Evolutionary conservation across 2,797 vertebrate species (phyloP), one percentile per base, ranked within the genome.

Genomic region (Dallia pectoralis): DNA sequence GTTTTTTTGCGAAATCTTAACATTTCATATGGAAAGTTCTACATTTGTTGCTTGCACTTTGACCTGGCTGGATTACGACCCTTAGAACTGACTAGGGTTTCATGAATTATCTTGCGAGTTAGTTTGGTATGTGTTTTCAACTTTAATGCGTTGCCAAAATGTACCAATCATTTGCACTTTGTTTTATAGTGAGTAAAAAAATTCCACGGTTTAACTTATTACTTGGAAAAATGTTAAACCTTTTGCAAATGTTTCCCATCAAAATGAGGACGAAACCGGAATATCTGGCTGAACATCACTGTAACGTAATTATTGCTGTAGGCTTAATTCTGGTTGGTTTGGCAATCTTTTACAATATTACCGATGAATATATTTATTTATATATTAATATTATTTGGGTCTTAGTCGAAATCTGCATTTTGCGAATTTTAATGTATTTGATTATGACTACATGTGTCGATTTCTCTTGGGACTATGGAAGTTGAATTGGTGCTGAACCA

Each of bases 31-130:
- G 2, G 62, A 75, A 40, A n/a, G 29, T 67, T 65, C 0, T 9
- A 11, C 69, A 36, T 70, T n/a, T 11, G 80, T 75, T 76, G 48
- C 53, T 12, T 48, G 78, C 84, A 84, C 84, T 86, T 74, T 84
- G 82, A 86, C 79, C 86, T 82, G 84, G 75, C 86, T 82, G 83
- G 75, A 81, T 84, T 85, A 76, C 74, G 81, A 80, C 76, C 69
- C 71, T 76, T 72, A 69, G 72, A 70, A 61, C 51, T 67, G 79
- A 77, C 68, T 74, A 66, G 74, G 78, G 76, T 69, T 40, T 61
- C 1, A 40, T 69, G 75, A 74, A 67, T 70, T 25, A 8, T 40
- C 49, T 25, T 0, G 25, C 14, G 69, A 70, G 19, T 30, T 70
- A 48, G 19, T 47, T 29, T 48, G 27, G n/a, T 67, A 33, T 44